Percentiles rank a stretch among this genome's conserved stretches.
Evolutionary conservation across 2,888 invertebrate species (phyloP).

Genomic region (Aplocera efformata): DNA sequence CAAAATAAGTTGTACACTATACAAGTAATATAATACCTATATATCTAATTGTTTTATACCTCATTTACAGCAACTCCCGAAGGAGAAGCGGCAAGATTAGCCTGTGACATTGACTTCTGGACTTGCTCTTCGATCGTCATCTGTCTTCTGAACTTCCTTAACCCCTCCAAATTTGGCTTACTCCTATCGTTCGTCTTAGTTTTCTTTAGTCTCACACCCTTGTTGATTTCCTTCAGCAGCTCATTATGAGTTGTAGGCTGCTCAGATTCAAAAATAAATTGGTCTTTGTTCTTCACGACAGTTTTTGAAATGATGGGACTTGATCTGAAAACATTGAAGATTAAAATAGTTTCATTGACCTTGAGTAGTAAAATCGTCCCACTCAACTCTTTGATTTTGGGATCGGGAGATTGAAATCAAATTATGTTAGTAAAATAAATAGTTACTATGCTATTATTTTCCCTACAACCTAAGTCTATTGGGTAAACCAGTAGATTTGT

Average conservation of each 20-base stretch:
- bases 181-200: slow-evolving; percentile 92
- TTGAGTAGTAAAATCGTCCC: too few species aligned
- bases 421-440: neutral
- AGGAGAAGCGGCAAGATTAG: slow-evolving; percentile 78
- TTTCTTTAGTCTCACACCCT: slow-evolving; percentile 87
- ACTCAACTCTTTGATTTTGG: neutral
- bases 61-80: slow-evolving; percentile 62
- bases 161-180: slow-evolving; percentile 89
- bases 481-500: too few species aligned
- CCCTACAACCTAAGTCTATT: too few species aligned
- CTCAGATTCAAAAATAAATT: slow-evolving; percentile 94
- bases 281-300: slow-evolving; percentile 85
- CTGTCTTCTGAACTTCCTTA: slow-evolving; percentile 92
- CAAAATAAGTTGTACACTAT: too few species aligned
- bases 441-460: too few species aligned
- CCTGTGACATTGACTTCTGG: slow-evolving; percentile 88
- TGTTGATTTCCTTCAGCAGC: slow-evolving; percentile 89
- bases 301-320: slow-evolving; percentile 80
- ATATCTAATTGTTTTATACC: too few species aligned
- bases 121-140: slow-evolving; percentile 95
- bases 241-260: slow-evolving; percentile 89
- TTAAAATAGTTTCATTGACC: neutral
- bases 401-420: neutral
- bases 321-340: slow-evolving; percentile 63
- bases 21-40: too few species aligned